Conservation (phyloP, 2,888 invertebrate species). For the Melinaea menophilus region DNA sequence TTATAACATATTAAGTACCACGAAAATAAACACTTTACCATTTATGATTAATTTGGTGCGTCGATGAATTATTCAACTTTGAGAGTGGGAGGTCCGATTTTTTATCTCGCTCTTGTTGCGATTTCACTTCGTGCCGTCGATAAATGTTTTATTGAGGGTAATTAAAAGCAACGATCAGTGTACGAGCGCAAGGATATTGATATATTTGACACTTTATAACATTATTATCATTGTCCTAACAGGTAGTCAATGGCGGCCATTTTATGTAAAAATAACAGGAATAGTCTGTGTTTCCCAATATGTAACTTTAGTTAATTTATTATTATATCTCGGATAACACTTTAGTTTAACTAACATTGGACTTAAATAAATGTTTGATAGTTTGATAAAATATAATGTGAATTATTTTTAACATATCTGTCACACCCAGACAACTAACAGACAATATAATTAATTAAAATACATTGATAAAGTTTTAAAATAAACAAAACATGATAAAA, state of each 20-base stretch:
- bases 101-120: slow-evolving; percentile 61
- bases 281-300: slow-evolving; percentile 37
- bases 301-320: slow-evolving; percentile 46
- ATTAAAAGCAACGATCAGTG: slow-evolving; percentile 67
- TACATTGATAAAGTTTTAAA: too few relatives aligned
- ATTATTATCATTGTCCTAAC: slow-evolving; percentile 40
- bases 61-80: slow-evolving; percentile 65
- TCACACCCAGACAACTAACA: too few relatives aligned
- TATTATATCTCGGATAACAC: too few relatives aligned
- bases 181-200: slow-evolving; percentile 61
- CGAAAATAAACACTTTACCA: slow-evolving; percentile 75
- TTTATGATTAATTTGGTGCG: slow-evolving; percentile 75
- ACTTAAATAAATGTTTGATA: too few relatives aligned
- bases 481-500: slow-evolving; percentile 24
- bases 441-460: too few relatives aligned
- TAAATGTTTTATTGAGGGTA: slow-evolving; percentile 75
- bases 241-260: not conserved
- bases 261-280: not conserved
- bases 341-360: too few relatives aligned
- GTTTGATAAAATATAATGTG: too few relatives aligned
- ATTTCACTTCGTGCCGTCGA: slow-evolving; percentile 70
- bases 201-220: slow-evolving; percentile 62
- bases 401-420: too few relatives aligned
- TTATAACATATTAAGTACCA: slow-evolving; percentile 77
- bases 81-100: slow-evolving; percentile 61